Base-by-base conservation (phyloP, 2,797 vertebrate species). In the Rhynchotus rufescens region DNA sequence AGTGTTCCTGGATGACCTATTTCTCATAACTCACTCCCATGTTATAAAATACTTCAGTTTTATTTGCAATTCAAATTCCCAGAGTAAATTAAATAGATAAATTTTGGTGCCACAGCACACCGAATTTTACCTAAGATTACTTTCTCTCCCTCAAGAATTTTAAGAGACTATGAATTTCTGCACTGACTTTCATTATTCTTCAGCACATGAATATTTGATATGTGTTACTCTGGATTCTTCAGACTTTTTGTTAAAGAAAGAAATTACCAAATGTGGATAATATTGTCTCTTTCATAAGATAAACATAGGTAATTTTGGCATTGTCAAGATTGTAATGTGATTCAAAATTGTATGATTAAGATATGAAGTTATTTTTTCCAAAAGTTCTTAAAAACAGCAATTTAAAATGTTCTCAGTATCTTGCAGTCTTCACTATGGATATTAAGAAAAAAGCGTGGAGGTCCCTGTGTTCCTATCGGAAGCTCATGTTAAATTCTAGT, bases 71-170 rank as follows among this genome's bases (percentile, higher is more conserved):
- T 95, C 65, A 84, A 0, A 93, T 82, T 93, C 56, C 69, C 59
- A 57, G 66, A 26, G 38, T 62, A 92, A 92, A 78, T 77, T 71
- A 61, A 52, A 75, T 5, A 86, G 80, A 88, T 92, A 95, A 93
- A 95, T 95, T 86, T 90, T 47, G n/a, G 40, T 91, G 86, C 45
- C 62, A 80, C 15, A 78, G 42, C 80, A 72, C 69, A 60, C 75
- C 90, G 84, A 72, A 66, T 90, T 93, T 88, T 90, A 82, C 73
- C 69, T 76, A 86, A 82, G 92, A 90, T 82, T 92, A 78, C 68
- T 93, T 71, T 89, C 89, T 91, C 90, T 76, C 62, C 56, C 86
- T 87, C 60, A 84, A 84, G 93, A 84, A 51, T 59, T 80, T 76
- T 62, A 59, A 59, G 62, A 87, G 84, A 23, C 80, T 85, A 42